Conservation (phyloP, 2,888 invertebrate genomes). For the Acanthosepion lycidas region DNA sequence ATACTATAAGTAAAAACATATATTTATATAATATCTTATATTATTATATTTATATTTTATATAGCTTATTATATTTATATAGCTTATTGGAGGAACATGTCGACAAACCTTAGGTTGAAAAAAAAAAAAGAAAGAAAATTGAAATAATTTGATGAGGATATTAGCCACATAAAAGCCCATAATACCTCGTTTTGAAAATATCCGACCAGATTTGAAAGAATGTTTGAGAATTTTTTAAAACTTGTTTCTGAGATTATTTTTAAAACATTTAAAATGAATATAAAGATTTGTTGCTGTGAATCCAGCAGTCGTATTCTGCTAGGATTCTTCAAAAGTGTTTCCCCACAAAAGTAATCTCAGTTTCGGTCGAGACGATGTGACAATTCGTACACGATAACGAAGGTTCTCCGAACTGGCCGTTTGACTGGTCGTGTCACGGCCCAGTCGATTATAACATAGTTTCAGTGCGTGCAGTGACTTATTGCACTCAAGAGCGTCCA, state of each 20-base stretch:
- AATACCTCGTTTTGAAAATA: not conserved
- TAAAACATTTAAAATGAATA: not conserved
- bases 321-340: constrained; percentile 68
- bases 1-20: not conserved
- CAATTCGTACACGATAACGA: constrained; percentile 68
- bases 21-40: not conserved
- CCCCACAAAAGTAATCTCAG: constrained; percentile 73
- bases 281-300: not conserved
- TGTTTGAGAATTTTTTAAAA: not conserved
- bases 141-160: not conserved
- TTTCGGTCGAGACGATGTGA: constrained; percentile 70
- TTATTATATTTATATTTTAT: no score
- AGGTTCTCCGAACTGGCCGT: constrained; percentile 67
- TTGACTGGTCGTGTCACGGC: constrained; percentile 62
- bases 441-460: constrained; percentile 72
- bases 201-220: not conserved
- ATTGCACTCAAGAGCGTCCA: constrained; percentile 69
- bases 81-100: not conserved
- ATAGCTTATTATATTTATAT: not conserved
- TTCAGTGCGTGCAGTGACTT: constrained; percentile 67
- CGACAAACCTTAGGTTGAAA: not conserved
- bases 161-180: not conserved
- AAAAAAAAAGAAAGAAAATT: not conserved
- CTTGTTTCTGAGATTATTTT: not conserved
- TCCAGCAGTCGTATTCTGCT: not conserved